phyloP scores from a whole-genome alignment of 2,888 invertebrate genomes.

The Parascotia fuliginaria region DNA sequence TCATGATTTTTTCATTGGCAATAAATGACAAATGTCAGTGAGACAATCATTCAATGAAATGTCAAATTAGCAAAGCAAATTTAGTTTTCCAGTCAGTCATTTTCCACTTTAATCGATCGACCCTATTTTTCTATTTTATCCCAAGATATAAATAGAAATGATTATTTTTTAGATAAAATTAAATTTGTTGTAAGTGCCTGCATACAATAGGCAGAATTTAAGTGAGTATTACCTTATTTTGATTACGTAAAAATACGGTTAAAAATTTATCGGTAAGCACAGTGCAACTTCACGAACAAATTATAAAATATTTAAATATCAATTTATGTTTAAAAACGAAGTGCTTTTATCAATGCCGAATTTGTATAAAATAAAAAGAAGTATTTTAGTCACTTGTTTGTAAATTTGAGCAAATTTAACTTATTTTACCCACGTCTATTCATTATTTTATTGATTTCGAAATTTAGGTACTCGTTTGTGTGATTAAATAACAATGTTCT shows the following conservation, averaged over 20 bases:
- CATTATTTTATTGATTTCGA: no score
- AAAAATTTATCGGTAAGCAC: neutral
- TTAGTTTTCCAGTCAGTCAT: neutral
- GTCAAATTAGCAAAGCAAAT: neutral
- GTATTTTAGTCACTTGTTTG: no score
- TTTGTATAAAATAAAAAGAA: no score
- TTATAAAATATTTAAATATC: neutral
- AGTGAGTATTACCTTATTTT: neutral
- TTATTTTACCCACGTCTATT: no score
- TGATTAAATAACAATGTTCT: no score
- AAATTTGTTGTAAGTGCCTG: neutral
- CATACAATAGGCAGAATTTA: neutral
- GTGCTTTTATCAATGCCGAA: no score
- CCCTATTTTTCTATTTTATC: no score
- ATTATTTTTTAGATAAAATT: neutral
- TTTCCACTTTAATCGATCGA: neutral
- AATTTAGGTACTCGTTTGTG: no score
- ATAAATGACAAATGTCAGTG: neutral
- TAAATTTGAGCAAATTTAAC: no score
- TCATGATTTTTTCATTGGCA: neutral
- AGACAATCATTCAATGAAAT: neutral
- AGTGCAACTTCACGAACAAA: neutral
- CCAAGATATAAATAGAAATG: neutral
- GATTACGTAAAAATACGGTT: neutral
- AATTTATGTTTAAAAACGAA: neutral